Evolutionary conservation across 2,888 invertebrate species (phyloP), one percentile per base, ranked within the genome.

Genomic region (Malthinus flaveolus): DNA sequence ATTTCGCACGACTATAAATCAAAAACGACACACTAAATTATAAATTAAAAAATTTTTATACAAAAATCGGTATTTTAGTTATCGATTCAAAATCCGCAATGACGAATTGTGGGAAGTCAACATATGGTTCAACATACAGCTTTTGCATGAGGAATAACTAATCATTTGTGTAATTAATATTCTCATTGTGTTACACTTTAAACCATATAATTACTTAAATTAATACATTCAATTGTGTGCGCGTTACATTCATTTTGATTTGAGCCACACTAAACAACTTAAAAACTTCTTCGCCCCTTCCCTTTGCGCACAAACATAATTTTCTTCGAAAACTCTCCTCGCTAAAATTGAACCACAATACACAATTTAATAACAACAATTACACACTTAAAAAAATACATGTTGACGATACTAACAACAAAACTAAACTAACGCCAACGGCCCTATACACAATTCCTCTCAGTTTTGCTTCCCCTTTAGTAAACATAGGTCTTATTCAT

Each of bases 401-500:
- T 73, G 73, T 69, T 69, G 64, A 70, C 74, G 66, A 71, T 66
- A 66, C 71, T 69, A 67, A 62, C 68, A 68, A 68, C 75, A 66
- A 66, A 70, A 68, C 69, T 54, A 66, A 68, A 76, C 76, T 75
- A 75, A 73, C 57, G 57, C 72, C 70, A 66, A 68, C 70, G 65
- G 62, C 65, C 61, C 59, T 62, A 23, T 3, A 23, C 23, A 61
- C 66, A 69, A 68, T 68, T 67, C 65, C 61, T 23, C 23, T 66
- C 63, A 67, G 70, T 60, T 23, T 23, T 64, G 57, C 71, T 72
- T 63, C 73, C 75, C 75, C 74, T 68, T 71, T 23, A 23, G 70
- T 70, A 64, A 70, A 71, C 70, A 71, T 72, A 70, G 71, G 71
- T 68, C 73, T 23, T 5, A 23, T 71, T 71, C 23, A 58, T 71